phyloP scores from a whole-genome alignment of 2,888 invertebrate genomes.

The Caenorhabditis parvicauda region DNA sequence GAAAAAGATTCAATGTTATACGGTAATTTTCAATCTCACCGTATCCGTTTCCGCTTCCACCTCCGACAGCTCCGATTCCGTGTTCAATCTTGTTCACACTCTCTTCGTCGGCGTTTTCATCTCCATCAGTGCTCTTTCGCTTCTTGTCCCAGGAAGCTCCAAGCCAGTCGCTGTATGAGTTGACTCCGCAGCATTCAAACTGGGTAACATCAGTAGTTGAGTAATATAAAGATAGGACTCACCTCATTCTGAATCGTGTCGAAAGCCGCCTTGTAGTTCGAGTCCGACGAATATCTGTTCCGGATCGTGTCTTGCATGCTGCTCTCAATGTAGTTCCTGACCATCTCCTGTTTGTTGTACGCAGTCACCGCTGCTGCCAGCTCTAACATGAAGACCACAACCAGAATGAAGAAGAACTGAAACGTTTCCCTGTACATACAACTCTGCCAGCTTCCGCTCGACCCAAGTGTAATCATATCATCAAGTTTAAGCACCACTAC shows the following conservation, averaged over 20 bases:
- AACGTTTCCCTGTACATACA: constrained; percentile 58
- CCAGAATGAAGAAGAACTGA: constrained; percentile 77
- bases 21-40: constrained; percentile 16
- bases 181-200: constrained; percentile 79
- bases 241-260: constrained; percentile 72
- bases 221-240: constrained; percentile 15
- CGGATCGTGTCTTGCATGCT: constrained; percentile 72
- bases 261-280: constrained; percentile 69
- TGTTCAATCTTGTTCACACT: constrained; percentile 37
- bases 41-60: constrained; percentile 31
- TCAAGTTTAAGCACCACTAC: too few relatives aligned
- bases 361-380: constrained; percentile 78
- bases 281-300: constrained; percentile 69
- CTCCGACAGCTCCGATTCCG: constrained; percentile 51
- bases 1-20: not conserved
- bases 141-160: constrained; percentile 44
- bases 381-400: constrained; percentile 78
- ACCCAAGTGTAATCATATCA: too few relatives aligned
- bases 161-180: constrained; percentile 74
- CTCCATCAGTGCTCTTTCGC: too few relatives aligned
- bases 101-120: constrained; percentile 11
- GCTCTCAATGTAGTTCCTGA: constrained; percentile 69
- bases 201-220: constrained; percentile 62
- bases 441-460: too few relatives aligned
- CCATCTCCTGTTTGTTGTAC: constrained; percentile 70